Evolutionary conservation across 2,113 vertebrate genomes (phyloP).

Genomic region (Prietella phreatophila): DNA sequence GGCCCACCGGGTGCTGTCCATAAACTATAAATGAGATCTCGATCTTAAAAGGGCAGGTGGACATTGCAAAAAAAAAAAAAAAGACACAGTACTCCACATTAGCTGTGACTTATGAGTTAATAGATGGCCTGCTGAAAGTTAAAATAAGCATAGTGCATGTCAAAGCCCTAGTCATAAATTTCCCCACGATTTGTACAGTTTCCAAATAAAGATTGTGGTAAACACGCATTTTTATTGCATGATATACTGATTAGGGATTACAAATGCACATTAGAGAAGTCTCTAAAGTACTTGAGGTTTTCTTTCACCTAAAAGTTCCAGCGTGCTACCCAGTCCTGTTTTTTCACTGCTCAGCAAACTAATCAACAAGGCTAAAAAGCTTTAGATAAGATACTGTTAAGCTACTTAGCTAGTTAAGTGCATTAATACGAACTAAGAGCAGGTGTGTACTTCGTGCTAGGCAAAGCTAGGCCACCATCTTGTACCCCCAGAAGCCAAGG

Average conservation of each 20-base stretch:
- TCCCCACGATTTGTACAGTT: slow-evolving; percentile 2
- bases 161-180: neutral
- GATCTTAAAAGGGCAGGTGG: slow-evolving; percentile 22
- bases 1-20: slow-evolving; percentile 33
- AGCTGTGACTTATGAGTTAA: slow-evolving; percentile 39
- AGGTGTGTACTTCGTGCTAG: too few relatives aligned
- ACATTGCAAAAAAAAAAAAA: slow-evolving; percentile 15
- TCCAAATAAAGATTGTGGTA: slow-evolving; percentile 5
- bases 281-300: neutral
- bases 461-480: too few relatives aligned
- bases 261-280: neutral
- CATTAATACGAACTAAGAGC: neutral
- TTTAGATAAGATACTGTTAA: neutral
- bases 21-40: slow-evolving; percentile 38
- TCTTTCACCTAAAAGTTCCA: neutral
- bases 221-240: slow-evolving; percentile 10
- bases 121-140: slow-evolving; percentile 29
- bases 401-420: neutral
- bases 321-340: neutral
- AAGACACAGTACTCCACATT: slow-evolving; percentile 1
- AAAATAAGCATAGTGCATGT: slow-evolving; percentile 11
- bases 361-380: neutral
- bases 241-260: neutral
- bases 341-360: neutral
- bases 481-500: too few relatives aligned